Evolutionary conservation across 2,797 vertebrate species (phyloP), one percentile per base, ranked within the genome.

Genomic region (Siniperca undulata): DNA sequence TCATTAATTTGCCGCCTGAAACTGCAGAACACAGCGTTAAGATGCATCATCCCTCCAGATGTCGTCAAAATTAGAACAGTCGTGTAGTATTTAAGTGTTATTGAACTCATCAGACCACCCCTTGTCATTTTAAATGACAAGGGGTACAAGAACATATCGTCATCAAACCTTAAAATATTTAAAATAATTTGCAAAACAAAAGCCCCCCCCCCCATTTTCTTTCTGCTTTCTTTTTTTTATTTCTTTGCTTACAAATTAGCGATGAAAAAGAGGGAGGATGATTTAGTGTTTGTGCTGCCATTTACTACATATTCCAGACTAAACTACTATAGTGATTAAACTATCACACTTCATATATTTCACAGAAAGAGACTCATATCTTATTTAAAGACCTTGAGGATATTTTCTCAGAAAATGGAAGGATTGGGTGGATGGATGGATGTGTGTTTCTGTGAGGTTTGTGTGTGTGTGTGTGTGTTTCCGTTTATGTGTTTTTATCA

Each of bases 331-430:
- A 17, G 48, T 10, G 36, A 50, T 77, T 62, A 61, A 68, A 61
- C 40, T 11, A 34, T 74, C 53, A 55, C 65, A 55, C 19, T 40
- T 60, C 50, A n/a, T 27, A 13, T 77, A 50, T 73, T 68, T 70
- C 64, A 60, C 65, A 81, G 78, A 27, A 20, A 24, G 42, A 70
- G 14, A 34, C 34, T 62, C 46, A 56, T 24, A 0, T 58, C n/a
- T 53, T 56, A 62, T 72, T 68, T 34, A 68, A 48, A 61, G 27
- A 46, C 34, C 46, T 56, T 17, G 22, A 46, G 70, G 76, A 60
- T 36, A 36, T 65, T 34, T 69, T 64, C 30, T 8, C 4, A 34
- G 22, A 38, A 36, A 1, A 17, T 6, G n/a, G 60, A 10, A 30
- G 30, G 30, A 30, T 30, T 30, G 30, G 30, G 30, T 52, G 55